A percentile compares a stretch with the other conserved stretches of the same genome.
Evolutionary conservation across 2,113 vertebrate genomes (phyloP).

Genomic region (Platichthys flesus): DNA sequence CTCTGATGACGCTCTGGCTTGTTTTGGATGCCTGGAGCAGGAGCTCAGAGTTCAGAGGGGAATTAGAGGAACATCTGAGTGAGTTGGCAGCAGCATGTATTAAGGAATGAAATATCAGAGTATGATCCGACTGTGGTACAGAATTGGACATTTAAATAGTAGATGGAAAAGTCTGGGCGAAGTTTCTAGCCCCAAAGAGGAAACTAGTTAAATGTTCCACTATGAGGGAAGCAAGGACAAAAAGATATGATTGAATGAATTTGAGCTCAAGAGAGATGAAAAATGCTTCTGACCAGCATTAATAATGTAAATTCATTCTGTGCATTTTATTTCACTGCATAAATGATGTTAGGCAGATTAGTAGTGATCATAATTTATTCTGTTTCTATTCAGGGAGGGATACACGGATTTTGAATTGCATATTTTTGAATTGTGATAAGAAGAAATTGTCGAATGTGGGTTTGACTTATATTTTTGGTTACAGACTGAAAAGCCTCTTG

Average conservation of each 20-base stretch:
- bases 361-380: too few relatives aligned
- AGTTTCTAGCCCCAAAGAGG: too few relatives aligned
- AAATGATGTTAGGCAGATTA: neutral
- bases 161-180: too few relatives aligned
- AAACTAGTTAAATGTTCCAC: too few relatives aligned
- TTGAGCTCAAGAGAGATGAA: neutral
- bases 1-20: neutral
- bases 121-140: neutral
- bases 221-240: neutral
- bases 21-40: neutral
- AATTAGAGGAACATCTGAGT: slow-evolving; percentile 3
- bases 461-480: too few relatives aligned
- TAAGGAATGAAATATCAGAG: neutral
- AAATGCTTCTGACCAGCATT: neutral
- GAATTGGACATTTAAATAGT: neutral
- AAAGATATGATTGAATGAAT: too few relatives aligned
- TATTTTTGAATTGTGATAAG: too few relatives aligned
- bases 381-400: too few relatives aligned
- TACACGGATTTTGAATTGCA: too few relatives aligned
- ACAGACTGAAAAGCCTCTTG: too few relatives aligned
- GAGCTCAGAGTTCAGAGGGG: neutral
- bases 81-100: neutral
- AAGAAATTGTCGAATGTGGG: too few relatives aligned
- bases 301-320: neutral
- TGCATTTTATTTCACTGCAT: neutral